Evolutionary conservation across 2,888 invertebrate genomes (phyloP), one percentile per base, ranked within the genome.

Genomic region (Epirrhoe tristata): DNA sequence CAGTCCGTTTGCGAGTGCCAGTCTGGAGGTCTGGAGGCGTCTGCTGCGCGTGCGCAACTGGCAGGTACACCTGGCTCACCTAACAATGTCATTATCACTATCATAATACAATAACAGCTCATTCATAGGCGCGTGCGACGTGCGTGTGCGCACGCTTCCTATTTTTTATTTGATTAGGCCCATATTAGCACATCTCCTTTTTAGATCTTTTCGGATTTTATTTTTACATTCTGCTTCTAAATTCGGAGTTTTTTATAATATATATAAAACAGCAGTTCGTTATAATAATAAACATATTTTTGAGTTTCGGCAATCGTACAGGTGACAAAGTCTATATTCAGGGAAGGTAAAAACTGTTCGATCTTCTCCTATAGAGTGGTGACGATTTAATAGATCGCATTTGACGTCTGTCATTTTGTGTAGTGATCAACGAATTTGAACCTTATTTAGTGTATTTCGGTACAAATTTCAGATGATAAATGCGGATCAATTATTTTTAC

Each of bases 1-100:
- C 75, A 81, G 80, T 75, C 76, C 73, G 79, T 77, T 75, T 75
- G 74, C 81, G 86, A 84, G 88, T 85, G 83, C 81, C 79, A 77
- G 82, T 84, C 83, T 86, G 88, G 90, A 89, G 86, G 84, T 81
- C 86, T 85, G 86, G 85, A 90, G 79, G 85, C 92, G 91, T 88
- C 90, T 82, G 87, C 83, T 82, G 87, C 89, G 88, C 85, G 81
- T 82, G 88, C 88, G 86, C 82, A 71, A 69, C 84, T 85, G 85
- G 60, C 88, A 92, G 93, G 92, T 89, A 67, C 53, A 93, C 93
- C 91, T 93, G 92, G 78, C 83, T 78, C 85, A 89, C 87, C 85
- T 87, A 81, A 79, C 89, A 91, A 89, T 93, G 91, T 91, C 92
- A 92, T 91, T 91, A 91, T 89, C 91, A 89, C 88, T 86, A 84